Base-by-base conservation (phyloP, 1,140 invertebrate species). In the Himalopsyche phryganea region DNA sequence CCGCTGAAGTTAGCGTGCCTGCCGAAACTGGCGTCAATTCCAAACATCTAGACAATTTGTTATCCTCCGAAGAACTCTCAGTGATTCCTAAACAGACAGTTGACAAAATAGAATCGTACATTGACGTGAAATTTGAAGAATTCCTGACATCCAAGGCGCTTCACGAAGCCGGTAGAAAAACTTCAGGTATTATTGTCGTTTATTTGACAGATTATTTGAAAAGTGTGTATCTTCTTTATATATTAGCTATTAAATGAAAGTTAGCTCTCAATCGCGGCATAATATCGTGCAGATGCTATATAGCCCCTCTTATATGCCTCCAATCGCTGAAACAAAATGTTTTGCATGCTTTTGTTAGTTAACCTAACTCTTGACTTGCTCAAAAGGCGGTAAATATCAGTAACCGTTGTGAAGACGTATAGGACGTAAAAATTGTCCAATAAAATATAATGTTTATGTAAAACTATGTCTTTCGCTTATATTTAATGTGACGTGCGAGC, bases 111-210 rank as follows among this genome's bases (percentile, higher is more conserved):
- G 80, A 84, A 57, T 66, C 67, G 1, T 83, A 81, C 66, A 82
- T 86, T 55, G 82, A 81, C 32, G 73, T 80, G 56, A 82, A 83
- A 70, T 83, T 85, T 64, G 83, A 86, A 65, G 83, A 86, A 71
- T 85, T 82, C 40, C 76, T 87, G 35, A 86, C 83, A n/a, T 80
- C 81, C 1, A 86, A 86, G 75, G 86, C 85, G 4, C 72, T 87
- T 14, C 80, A 83, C 59, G 84, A 87, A 69, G 82, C 81, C 20
- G 79, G 74, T 50, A 80, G 80, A 67, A 75, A 77, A 50, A 81
- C 78, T 69, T 73, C 81, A 60, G 84, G 86, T 87, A 77, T 71
- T 68, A 66, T 68, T 65, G 63, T 69, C 66, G 63, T 64, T 48
- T 56, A 38, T 42, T 36, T 51, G 15, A 41, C 50, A 45, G 13